Evolutionary conservation across 2,888 invertebrate species (phyloP).

Genomic region (Pteria penguin): DNA sequence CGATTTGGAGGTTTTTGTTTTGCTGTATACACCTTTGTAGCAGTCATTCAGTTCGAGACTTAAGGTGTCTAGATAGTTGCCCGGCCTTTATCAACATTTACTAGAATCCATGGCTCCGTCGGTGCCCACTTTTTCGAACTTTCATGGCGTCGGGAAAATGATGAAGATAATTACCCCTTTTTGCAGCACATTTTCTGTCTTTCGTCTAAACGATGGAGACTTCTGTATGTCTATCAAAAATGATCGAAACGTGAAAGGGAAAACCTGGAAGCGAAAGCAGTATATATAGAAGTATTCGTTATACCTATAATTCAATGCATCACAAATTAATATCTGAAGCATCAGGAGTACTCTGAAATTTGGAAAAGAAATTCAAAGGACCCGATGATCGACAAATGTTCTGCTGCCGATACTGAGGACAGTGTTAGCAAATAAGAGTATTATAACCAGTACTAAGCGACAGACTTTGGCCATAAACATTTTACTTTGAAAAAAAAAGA

Average conservation of each 20-base stretch:
- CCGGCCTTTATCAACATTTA: background rate
- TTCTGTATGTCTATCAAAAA: background rate
- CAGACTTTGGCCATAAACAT: no score
- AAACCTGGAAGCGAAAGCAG: no score
- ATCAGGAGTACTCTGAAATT: no score
- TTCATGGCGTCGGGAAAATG: background rate
- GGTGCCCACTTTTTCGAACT: background rate
- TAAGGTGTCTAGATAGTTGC: background rate
- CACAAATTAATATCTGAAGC: no score
- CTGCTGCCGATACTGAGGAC: no score
- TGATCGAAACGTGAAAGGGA: background rate
- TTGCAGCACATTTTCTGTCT: background rate
- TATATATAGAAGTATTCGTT: no score
- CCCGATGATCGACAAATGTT: no score
- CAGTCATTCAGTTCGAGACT: background rate
- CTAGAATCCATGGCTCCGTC: slow-evolving; percentile 1
- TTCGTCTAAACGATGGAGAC: slow-evolving; percentile 3
- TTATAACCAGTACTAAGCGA: no score
- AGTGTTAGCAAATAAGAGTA: no score
- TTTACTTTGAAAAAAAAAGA: no score
- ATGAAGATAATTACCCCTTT: background rate
- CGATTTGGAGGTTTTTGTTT: slow-evolving; percentile 2
- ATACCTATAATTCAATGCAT: no score
- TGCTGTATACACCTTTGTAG: slow-evolving; percentile 9
- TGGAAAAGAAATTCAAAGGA: no score